Conservation (phyloP, 2,888 invertebrate species). For the Ferrisia virgata region DNA sequence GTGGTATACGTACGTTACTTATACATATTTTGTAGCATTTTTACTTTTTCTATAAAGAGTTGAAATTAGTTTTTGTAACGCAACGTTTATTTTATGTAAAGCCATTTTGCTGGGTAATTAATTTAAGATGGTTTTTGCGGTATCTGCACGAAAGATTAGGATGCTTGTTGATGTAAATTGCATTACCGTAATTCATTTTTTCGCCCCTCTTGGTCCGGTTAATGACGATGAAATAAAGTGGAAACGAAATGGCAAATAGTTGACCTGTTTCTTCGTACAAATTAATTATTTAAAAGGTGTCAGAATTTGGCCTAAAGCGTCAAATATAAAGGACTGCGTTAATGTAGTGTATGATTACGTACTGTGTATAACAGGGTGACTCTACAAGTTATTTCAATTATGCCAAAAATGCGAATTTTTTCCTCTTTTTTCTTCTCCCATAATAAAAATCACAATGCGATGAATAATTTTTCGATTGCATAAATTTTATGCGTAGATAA, state of each 20-base stretch:
- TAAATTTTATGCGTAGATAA: too few relatives aligned
- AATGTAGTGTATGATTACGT: neutral
- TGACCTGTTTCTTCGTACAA: neutral
- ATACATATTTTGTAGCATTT: neutral
- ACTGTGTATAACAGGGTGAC: neutral
- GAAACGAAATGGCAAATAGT: neutral
- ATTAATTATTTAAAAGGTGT: slow-evolving; percentile 5
- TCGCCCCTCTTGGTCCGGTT: neutral
- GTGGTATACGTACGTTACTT: neutral
- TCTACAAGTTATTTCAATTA: neutral
- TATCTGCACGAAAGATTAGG: neutral
- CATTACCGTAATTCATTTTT: slow-evolving; percentile 1
- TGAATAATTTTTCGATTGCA: too few relatives aligned
- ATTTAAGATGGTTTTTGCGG: neutral
- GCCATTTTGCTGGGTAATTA: slow-evolving; percentile 14
- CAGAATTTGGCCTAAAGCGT: neutral
- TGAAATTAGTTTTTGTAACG: slow-evolving; percentile 12
- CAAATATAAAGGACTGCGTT: neutral
- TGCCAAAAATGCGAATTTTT: neutral
- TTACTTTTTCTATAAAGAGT: neutral
- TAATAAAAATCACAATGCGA: neutral
- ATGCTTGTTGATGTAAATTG: slow-evolving; percentile 4
- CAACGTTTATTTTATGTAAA: neutral
- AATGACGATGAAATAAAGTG: neutral
- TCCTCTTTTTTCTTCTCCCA: neutral